These are phyloP conservation scores for Diadegma fenestrale DNA, from an alignment of 2,888 invertebrate genomes.

Conservation along the genomic window DNA sequence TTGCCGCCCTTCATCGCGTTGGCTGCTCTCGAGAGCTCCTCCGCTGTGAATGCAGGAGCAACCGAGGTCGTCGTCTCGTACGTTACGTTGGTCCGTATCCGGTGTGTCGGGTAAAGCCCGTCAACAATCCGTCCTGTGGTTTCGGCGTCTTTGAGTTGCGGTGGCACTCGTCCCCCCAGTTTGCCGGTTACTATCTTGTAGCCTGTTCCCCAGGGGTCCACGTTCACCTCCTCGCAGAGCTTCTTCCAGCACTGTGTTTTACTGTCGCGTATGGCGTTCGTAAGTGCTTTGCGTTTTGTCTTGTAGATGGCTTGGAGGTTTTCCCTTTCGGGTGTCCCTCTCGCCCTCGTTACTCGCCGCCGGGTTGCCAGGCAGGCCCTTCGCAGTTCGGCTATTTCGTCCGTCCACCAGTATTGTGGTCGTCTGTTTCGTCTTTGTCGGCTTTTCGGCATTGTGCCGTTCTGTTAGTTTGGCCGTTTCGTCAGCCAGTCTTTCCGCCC, in stretches of 20 bases:
- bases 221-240: conserved; percentile 69
- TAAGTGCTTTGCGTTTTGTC: conserved; percentile 44
- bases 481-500: conserved; percentile 35
- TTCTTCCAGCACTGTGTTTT: conserved; percentile 70
- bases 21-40: conserved; percentile 51
- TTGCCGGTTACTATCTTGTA: conserved; percentile 67
- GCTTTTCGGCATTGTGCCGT: conserved; percentile 32
- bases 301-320: neutral
- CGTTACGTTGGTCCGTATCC: conserved; percentile 9
- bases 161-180: conserved; percentile 22
- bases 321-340: neutral
- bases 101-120: conserved; percentile 44
- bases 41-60: conserved; percentile 22
- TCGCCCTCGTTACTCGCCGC: conserved; percentile 41
- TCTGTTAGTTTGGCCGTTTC: conserved; percentile 4
- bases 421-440: conserved; percentile 21
- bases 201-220: conserved; percentile 69
- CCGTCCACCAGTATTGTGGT: conserved; percentile 70
- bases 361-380: conserved; percentile 43
- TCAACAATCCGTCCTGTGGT: conserved; percentile 44
- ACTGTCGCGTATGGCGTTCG: conserved; percentile 32
- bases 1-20: neutral
- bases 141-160: conserved; percentile 43
- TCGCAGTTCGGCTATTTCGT: conserved; percentile 66
- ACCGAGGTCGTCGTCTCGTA: neutral